Evolutionary conservation across 2,113 vertebrate species (phyloP), one percentile per base, ranked within the genome.

Genomic region (Aegithalos caudatus): DNA sequence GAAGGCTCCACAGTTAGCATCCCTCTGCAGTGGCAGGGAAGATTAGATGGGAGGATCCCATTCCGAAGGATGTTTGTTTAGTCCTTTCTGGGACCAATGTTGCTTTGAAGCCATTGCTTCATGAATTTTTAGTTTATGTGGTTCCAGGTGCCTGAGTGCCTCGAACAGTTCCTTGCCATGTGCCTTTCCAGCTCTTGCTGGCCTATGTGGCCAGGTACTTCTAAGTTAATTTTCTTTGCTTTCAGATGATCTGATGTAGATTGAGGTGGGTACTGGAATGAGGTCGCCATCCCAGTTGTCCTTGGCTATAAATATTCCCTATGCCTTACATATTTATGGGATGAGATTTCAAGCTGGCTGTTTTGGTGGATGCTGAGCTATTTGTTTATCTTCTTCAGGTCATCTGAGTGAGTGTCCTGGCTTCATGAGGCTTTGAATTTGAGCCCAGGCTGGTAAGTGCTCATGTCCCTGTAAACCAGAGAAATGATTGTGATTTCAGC

Each of bases 381-480:
- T 74, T 93, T 81, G n/a, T 81, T 96, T 93, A 21, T 77, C 12
- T 58, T 91, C 47, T 83, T 73, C 62, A 97, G 97, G 62, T 73
- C 38, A 48, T 96, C 85, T 92, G 88, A 95, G 62, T 95, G 92
- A 96, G 69, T 71, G 45, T 96, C 54, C 7, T 3, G 22, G 42
- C 88, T 97, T 92, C 83, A 90, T 91, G 92, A 93, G 45, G 78
- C 83, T 94, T 96, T 6, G 2, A 18, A 86, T 92, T 84, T 92
- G 65, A 97, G 57, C 24, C 44, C 50, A 90, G 74, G 38, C 65
- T 95, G 97, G 97, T 97, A 95, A 97, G 96, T 95, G 45, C 40
- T 88, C 22, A 53, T 7, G 24, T 91, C 50, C 31, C 66, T 73
- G 25, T 42, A 40, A 47, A 9, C 31, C 83, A 42, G 38, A 56